Evolutionary conservation across 37 sponge, comb jelly and placozoan genomes (phyloP).

Genomic region (Cliona cf. orientalis): DNA sequence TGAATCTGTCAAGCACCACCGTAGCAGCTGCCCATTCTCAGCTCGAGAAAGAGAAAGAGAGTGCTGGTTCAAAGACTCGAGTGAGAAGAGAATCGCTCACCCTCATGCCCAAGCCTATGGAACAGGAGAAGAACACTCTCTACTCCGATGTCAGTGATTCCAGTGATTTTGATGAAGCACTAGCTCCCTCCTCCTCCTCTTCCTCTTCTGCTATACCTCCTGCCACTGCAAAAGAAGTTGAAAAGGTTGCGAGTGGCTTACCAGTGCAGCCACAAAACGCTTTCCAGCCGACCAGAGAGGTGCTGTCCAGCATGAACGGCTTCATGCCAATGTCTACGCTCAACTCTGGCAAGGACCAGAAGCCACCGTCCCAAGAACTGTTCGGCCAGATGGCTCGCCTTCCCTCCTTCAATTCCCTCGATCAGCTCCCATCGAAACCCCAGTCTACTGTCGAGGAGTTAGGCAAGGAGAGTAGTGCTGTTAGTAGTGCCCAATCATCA

Average conservation of each 20-base stretch:
- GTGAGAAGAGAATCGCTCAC: conserved; percentile 20
- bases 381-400: background rate
- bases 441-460: too few relatives aligned
- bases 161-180: conserved; percentile 57
- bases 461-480: too few relatives aligned
- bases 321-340: too few relatives aligned
- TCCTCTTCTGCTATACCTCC: background rate
- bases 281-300: background rate
- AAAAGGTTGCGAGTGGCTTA: background rate
- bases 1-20: too few relatives aligned
- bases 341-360: too few relatives aligned
- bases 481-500: background rate
- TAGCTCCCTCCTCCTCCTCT: background rate
- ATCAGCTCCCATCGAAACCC: background rate
- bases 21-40: background rate
- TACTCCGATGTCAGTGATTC: conserved; percentile 76
- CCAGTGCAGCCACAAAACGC: background rate
- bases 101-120: conserved; percentile 11
- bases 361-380: too few relatives aligned
- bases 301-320: background rate
- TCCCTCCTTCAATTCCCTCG: background rate
- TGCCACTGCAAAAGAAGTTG: background rate
- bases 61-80: background rate
- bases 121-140: conserved; percentile 9
- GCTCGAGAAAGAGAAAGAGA: conserved; percentile 16